Evolutionary conservation across 2,113 vertebrate genomes (phyloP).

Genomic region (Ondatra zibethicus): DNA sequence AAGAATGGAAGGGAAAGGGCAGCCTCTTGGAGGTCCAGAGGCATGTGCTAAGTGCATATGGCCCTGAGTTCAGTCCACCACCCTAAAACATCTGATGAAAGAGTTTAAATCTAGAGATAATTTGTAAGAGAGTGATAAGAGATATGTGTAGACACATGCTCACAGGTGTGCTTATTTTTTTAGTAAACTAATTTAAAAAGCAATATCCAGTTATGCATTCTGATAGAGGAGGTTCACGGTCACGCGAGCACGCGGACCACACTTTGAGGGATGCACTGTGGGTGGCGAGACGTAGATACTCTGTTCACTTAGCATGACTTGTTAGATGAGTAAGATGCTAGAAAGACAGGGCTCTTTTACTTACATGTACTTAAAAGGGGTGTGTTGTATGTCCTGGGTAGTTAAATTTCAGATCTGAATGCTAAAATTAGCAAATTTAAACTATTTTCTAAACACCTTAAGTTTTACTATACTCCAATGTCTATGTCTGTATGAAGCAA

Average conservation of each 20-base stretch:
- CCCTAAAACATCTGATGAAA: neutral
- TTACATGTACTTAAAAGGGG: neutral
- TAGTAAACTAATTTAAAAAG: slow-evolving; percentile 6
- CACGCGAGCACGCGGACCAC: neutral
- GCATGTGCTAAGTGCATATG: neutral
- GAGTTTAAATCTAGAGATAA: neutral
- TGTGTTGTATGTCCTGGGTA: slow-evolving; percentile 36
- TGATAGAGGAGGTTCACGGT: neutral
- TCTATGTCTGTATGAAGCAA: slow-evolving; percentile 63
- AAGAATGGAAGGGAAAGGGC: neutral
- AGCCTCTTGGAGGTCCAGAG: neutral
- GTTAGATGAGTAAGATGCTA: slow-evolving; percentile 27
- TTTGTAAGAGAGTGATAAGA: neutral
- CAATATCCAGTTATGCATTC: neutral
- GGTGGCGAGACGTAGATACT: neutral
- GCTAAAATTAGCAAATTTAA: slow-evolving; percentile 56
- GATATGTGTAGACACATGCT: too few species aligned
- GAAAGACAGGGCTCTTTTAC: slow-evolving; percentile 1
- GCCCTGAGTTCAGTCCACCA: neutral
- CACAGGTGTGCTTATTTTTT: neutral
- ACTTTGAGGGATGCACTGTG: slow-evolving; percentile 16
- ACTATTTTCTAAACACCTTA: slow-evolving; percentile 36
- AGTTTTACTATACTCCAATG: slow-evolving; percentile 38
- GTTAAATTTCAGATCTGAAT: slow-evolving; percentile 35
- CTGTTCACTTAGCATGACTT: neutral